These are phyloP conservation scores for Amphimallon solstitiale DNA, from an alignment of 2,888 invertebrate species.

Conservation along the genomic window DNA sequence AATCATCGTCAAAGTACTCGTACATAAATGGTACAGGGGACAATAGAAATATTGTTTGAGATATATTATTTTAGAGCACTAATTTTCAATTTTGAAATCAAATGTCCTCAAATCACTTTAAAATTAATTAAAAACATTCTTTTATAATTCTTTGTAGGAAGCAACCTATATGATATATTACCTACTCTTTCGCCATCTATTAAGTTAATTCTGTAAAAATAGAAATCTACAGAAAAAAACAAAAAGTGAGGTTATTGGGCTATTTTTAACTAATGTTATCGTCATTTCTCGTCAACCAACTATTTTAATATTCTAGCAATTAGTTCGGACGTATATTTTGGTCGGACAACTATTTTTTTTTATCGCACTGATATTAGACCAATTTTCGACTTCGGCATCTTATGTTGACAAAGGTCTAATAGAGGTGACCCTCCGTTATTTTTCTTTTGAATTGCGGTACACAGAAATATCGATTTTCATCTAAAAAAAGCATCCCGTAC, in stretches of 20 bases:
- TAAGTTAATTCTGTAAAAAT: background rate
- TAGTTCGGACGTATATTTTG: background rate
- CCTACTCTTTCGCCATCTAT: background rate
- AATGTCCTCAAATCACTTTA: too few relatives aligned
- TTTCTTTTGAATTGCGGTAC: background rate
- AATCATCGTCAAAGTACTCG: too few relatives aligned
- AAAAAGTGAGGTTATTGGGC: conserved; percentile 29
- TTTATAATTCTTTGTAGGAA: too few relatives aligned
- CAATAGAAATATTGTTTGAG: too few relatives aligned
- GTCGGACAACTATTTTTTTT: conserved; percentile 3
- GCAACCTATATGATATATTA: too few relatives aligned
- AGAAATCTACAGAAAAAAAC: background rate
- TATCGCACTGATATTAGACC: background rate
- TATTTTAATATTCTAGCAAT: background rate
- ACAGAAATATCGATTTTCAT: conserved; percentile 25
- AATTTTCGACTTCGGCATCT: background rate
- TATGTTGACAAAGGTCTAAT: conserved; percentile 10
- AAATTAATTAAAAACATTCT: too few relatives aligned
- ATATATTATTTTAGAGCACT: too few relatives aligned
- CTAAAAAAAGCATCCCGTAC: background rate
- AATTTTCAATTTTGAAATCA: too few relatives aligned
- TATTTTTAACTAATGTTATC: conserved; percentile 11
- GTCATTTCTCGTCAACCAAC: background rate
- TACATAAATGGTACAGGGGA: too few relatives aligned
- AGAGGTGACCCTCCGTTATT: conserved; percentile 20